A percentile compares a stretch with the other conserved stretches of the same genome.
phyloP scores from a whole-genome alignment of 1,140 invertebrate genomes.

The Scaptodrosophila lebanonensis region DNA sequence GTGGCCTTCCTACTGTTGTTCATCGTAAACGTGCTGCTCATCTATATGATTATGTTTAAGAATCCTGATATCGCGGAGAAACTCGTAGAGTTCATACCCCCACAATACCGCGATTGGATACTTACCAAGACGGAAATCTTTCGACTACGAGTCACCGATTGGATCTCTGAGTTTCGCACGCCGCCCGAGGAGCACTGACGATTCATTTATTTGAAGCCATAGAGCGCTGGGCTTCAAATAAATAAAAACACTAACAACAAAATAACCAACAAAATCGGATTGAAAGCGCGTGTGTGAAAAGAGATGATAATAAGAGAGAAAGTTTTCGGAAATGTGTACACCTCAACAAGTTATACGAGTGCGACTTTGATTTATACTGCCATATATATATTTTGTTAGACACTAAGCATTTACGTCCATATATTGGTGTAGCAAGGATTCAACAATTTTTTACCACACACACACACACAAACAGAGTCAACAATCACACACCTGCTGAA shows the following conservation, averaged over 20 bases:
- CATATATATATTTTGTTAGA: slow-evolving; percentile 40
- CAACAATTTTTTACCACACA: too few species aligned
- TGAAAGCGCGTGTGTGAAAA: slow-evolving; percentile 45
- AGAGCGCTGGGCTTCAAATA: slow-evolving; percentile 67
- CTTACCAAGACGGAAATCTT: slow-evolving; percentile 71
- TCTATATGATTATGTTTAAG: slow-evolving; percentile 74
- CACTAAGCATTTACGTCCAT: slow-evolving; percentile 46
- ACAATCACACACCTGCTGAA: slow-evolving; percentile 17
- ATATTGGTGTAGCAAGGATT: too few species aligned
- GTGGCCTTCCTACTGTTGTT: slow-evolving; percentile 62
- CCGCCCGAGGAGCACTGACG: slow-evolving; percentile 75
- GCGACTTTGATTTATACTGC: slow-evolving; percentile 37
- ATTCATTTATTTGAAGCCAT: slow-evolving; percentile 77
- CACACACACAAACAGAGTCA: slow-evolving; percentile 17
- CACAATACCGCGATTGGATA: slow-evolving; percentile 74
- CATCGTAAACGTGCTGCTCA: slow-evolving; percentile 57
- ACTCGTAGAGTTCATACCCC: slow-evolving; percentile 66
- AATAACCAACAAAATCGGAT: too few species aligned
- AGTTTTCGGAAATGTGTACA: slow-evolving; percentile 29
- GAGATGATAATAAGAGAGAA: slow-evolving; percentile 2
- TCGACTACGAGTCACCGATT: slow-evolving; percentile 67
- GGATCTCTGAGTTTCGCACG: slow-evolving; percentile 72
- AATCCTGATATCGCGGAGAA: slow-evolving; percentile 72
- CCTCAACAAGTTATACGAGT: slow-evolving; percentile 24
- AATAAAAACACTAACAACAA: slow-evolving; percentile 13